A percentile compares a stretch with the other conserved stretches of the same genome.
Conservation (phyloP, 1,140 invertebrate species). For the Stenopsyche tienmushanensis region DNA sequence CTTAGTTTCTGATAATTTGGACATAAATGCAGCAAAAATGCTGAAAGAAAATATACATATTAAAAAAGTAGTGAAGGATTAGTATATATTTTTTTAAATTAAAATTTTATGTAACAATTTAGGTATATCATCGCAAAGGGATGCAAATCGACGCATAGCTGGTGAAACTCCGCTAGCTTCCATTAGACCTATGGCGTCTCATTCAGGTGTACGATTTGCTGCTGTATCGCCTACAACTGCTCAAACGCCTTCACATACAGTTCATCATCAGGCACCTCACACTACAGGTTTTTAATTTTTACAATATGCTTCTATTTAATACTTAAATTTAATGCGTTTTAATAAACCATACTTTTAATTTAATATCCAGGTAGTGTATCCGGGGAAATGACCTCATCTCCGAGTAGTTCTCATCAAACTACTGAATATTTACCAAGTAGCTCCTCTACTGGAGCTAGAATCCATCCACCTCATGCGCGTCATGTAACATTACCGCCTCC, state of each 20-base stretch:
- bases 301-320: not conserved
- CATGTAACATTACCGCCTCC: conserved; percentile 48
- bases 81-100: not conserved
- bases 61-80: too few species aligned
- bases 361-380: conserved; percentile 56
- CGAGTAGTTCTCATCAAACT: conserved; percentile 59
- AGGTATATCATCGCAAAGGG: conserved; percentile 53
- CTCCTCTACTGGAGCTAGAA: conserved; percentile 59
- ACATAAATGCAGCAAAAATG: too few species aligned
- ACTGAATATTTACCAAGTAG: conserved; percentile 73
- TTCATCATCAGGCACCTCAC: conserved; percentile 52
- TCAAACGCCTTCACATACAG: not conserved
- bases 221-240: conserved; percentile 73
- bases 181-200: conserved; percentile 88
- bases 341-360: too few species aligned
- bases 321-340: not conserved
- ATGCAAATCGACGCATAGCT: conserved; percentile 62
- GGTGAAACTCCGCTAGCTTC: conserved; percentile 84
- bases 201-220: conserved; percentile 67
- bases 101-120: not conserved
- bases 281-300: conserved; percentile 53
- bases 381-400: conserved; percentile 58
- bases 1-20: too few species aligned
- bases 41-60: too few species aligned
- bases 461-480: conserved; percentile 53